Percentiles rank a stretch among this genome's conserved stretches.
Evolutionary conservation across 2,113 vertebrate species (phyloP).

Genomic region (Nyctibius bracteatus): DNA sequence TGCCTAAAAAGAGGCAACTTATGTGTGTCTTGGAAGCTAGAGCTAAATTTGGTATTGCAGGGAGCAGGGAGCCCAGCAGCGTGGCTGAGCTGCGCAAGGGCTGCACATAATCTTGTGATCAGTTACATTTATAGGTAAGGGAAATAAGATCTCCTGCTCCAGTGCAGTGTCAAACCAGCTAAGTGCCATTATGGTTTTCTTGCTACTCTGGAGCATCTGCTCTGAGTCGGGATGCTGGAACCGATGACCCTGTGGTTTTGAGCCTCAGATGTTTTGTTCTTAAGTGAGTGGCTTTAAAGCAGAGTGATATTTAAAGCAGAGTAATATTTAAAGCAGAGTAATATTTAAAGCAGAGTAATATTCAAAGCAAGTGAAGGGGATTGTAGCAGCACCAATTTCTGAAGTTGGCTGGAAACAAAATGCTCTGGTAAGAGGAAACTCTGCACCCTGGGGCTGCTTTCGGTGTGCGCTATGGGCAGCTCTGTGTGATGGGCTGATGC

Average conservation of each 20-base stretch:
- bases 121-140: not conserved
- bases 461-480: rapidly evolving
- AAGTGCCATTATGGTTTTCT: not conserved
- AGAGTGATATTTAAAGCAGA: not conserved
- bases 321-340: not conserved
- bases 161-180: not conserved
- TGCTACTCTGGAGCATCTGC: not conserved
- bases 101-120: not conserved
- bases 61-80: not conserved
- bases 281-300: not conserved
- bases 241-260: not conserved
- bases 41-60: not conserved
- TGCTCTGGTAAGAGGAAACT: not conserved
- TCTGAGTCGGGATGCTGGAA: not conserved
- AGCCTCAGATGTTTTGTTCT: not conserved
- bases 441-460: not conserved
- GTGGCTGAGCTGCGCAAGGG: not conserved
- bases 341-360: rapidly evolving
- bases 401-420: not conserved
- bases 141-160: conserved; percentile 20
- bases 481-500: not conserved
- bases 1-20: not conserved
- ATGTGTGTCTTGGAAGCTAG: rapidly evolving
- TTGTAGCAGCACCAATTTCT: not conserved
- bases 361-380: rapidly evolving